Evolutionary conservation across 2,113 vertebrate species (phyloP).

Genomic region (Serilophus lunatus): DNA sequence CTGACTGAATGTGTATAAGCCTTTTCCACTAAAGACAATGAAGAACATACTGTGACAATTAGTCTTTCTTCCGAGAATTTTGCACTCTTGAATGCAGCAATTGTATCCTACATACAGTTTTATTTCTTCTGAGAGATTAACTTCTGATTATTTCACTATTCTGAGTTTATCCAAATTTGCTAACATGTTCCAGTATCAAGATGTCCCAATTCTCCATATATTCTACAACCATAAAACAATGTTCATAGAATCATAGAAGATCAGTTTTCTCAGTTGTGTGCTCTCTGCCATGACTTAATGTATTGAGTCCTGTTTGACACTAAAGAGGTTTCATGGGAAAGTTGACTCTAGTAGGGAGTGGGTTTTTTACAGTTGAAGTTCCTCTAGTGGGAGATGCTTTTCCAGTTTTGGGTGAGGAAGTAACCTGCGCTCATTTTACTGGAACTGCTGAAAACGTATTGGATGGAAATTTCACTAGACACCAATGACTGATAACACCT

Average conservation of each 20-base stretch:
- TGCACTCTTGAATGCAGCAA: not conserved
- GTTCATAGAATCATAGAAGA: not conserved
- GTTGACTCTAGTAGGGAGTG: not conserved
- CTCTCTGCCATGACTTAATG: not conserved
- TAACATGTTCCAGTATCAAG: not conserved
- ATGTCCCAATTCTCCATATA: not conserved
- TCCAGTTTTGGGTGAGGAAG: not conserved
- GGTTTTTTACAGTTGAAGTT: not conserved
- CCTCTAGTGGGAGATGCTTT: not conserved
- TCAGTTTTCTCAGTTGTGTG: not conserved
- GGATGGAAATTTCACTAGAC: not conserved
- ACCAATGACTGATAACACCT: not conserved
- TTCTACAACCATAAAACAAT: not conserved
- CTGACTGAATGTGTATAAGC: not conserved
- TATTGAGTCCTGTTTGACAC: not conserved
- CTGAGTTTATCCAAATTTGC: not conserved
- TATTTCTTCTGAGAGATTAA: not conserved
- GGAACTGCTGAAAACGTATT: not conserved
- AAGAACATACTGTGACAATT: not conserved
- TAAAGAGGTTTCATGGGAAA: not conserved
- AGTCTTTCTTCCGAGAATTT: not conserved
- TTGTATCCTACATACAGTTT: not conserved
- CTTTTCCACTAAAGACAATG: not conserved
- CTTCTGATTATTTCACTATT: not conserved
- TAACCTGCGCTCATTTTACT: not conserved